Evolutionary conservation across 92 coral and sea anemone species (phyloP), one percentile per base, ranked within the genome.

Genomic region (Siderastrea siderea): DNA sequence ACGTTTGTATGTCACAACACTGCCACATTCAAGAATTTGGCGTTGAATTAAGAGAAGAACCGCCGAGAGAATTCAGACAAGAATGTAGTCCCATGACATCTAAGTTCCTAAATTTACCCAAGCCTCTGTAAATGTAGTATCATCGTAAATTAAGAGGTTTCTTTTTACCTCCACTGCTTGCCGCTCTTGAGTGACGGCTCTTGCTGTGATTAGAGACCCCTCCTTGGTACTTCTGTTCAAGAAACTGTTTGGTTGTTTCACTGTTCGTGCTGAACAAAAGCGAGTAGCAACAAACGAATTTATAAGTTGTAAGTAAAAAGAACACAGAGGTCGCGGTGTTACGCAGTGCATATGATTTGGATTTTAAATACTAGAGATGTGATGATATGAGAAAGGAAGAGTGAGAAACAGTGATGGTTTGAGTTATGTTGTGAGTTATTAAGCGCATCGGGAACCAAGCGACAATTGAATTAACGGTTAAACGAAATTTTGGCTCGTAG

Each of bases 201-300:
- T 88, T 87, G n/a, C 84, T 86, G 52, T 94, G 90, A 26, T 46
- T 88, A 10, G 93, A 79, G 49, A 65, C 83, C 15, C 91, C 89
- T 43, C 95, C 94, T 16, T 97, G 98, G 82, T 95, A 95, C 54
- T 90, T 95, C 83, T 95, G 96, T 87, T 95, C 98, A 16, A 97
- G 82, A 79, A 87, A 97, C 66, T 93, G 96, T 77, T 93, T 95
- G 44, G 96, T 88, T 14, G 94, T 62, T 86, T 97, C 98, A 11
- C 91, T 91, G 64, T 79, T 91, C 46, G 99, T 81, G 80, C 94
- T 94, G 50, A 19, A 57, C 46, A 78, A 53, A 52, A 49, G 63
- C 14, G 62, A 50, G 54, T 10, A 48, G 4, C 6, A 58, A 68
- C 38, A 59, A 57, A 53, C 43, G 12, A 50, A 5, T 26, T 26